These are phyloP conservation scores for Temnothorax curvispinosus DNA, from an alignment of 1,140 invertebrate genomes.

Conservation along the genomic window DNA sequence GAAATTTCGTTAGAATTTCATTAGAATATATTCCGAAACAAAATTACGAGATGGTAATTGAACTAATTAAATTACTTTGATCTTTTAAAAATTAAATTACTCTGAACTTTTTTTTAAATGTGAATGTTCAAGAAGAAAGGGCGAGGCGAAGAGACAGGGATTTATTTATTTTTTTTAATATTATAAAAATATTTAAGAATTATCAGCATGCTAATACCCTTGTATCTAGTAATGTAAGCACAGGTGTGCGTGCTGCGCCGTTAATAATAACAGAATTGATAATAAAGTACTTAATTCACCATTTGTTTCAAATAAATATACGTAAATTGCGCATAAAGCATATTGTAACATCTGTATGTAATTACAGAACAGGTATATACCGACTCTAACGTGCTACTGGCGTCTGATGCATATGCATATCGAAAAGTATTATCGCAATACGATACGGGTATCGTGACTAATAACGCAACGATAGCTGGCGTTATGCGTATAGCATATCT, in stretches of 20 bases:
- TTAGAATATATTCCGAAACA: neutral
- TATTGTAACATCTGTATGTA: constrained; percentile 9
- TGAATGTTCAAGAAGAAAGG: neutral
- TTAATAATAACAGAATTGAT: neutral
- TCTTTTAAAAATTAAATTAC: too few relatives aligned
- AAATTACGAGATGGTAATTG: neutral
- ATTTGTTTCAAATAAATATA: constrained; percentile 4
- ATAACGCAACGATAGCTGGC: constrained; percentile 10
- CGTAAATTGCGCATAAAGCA: neutral
- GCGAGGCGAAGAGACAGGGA: neutral
- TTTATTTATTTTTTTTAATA: neutral
- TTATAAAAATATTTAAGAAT: neutral
- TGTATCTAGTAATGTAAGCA: neutral
- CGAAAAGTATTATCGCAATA: neutral
- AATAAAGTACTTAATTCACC: neutral
- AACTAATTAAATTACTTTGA: neutral
- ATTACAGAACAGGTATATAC: neutral
- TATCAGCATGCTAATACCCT: neutral
- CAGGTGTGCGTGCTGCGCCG: neutral
- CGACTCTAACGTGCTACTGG: neutral
- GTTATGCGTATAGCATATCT: neutral
- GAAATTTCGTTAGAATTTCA: neutral
- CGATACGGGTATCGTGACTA: constrained; percentile 48
- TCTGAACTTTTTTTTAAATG: too few relatives aligned
- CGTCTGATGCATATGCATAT: neutral